Conservation (phyloP, 2,888 invertebrate genomes). For the Lypha dubia region DNA sequence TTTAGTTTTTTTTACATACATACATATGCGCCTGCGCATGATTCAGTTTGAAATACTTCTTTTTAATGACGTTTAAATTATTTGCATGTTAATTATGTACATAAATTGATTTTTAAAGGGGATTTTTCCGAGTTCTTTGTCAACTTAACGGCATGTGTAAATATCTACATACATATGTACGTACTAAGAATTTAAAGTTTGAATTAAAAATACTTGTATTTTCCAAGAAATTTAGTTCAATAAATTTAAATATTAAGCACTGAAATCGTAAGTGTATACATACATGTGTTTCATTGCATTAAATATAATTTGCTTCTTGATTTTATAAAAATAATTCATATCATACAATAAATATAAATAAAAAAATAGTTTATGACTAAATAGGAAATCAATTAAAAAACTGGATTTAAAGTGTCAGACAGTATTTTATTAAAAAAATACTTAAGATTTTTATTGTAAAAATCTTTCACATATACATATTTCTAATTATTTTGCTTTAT, state of each 20-base stretch:
- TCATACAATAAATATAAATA: conserved; percentile 2
- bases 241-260: background rate
- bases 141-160: background rate
- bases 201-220: background rate
- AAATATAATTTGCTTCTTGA: background rate
- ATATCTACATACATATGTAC: too few species aligned
- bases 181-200: conserved; percentile 3
- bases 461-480: background rate
- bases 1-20: conserved; percentile 34
- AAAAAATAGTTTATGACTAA: background rate
- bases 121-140: conserved; percentile 32
- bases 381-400: background rate
- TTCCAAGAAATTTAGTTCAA: conserved; percentile 18
- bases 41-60: conserved; percentile 6
- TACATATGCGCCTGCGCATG: background rate
- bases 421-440: conserved; percentile 9
- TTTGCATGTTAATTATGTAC: conserved; percentile 35
- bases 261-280: background rate
- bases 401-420: background rate
- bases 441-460: background rate
- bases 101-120: conserved; percentile 16
- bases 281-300: background rate
- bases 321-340: conserved; percentile 19
- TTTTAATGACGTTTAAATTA: conserved; percentile 2
- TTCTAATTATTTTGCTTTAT: background rate